phyloP scores from a whole-genome alignment of 2,797 vertebrate species.

The Poecilia velifera region DNA sequence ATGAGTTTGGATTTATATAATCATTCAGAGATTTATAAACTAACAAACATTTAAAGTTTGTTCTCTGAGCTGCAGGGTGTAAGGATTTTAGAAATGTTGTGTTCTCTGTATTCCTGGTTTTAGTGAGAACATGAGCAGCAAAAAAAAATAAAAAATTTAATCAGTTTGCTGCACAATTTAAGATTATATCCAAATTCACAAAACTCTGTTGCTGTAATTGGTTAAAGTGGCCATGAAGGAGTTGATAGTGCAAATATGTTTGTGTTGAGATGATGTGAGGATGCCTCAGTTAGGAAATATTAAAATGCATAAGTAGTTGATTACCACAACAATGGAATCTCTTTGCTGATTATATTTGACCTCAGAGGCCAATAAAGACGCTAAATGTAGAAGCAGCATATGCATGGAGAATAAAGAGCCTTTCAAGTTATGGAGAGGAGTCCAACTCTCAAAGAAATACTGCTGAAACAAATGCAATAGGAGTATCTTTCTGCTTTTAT shows the following conservation, averaged over 20 bases:
- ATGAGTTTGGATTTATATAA: not conserved
- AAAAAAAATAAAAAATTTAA: not conserved
- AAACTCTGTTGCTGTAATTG: slow-evolving; percentile 28
- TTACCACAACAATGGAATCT: not conserved
- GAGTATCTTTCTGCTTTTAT: not conserved
- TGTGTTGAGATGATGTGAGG: not conserved
- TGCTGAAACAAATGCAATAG: not conserved
- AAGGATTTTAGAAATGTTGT: too few relatives aligned
- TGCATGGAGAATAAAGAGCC: not conserved
- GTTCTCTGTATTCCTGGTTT: too few relatives aligned
- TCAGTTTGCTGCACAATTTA: slow-evolving; percentile 2
- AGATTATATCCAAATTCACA: slow-evolving; percentile 19
- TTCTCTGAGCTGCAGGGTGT: too few relatives aligned
- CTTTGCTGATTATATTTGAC: not conserved
- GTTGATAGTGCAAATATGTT: slow-evolving; percentile 32
- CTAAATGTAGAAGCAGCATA: not conserved
- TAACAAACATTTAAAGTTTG: too few relatives aligned
- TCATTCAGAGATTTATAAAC: too few relatives aligned
- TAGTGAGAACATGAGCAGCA: not conserved
- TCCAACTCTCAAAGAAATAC: not conserved
- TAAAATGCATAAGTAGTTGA: not conserved
- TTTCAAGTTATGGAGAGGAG: not conserved
- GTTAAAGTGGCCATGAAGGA: slow-evolving; percentile 28
- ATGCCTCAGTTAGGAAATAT: not conserved
- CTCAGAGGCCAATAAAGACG: not conserved